Evolutionary conservation across 1,140 invertebrate species (phyloP), one percentile per base, ranked within the genome.

Genomic region (Drosophila takahashii): DNA sequence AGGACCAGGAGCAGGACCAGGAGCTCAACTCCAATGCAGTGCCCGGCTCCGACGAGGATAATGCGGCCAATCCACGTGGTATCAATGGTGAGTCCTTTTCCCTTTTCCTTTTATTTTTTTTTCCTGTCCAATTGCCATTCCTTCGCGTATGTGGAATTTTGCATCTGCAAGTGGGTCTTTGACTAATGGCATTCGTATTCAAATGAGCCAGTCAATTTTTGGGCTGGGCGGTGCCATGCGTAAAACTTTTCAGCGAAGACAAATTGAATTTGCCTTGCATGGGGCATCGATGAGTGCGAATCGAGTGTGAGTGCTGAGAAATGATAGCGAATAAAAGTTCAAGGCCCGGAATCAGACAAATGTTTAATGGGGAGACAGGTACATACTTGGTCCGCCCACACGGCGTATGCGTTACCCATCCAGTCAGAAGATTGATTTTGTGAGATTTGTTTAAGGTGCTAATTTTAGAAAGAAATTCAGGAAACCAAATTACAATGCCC

Each of bases 131-230:
- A 22, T 18, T 45, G 22, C 22, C 51, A 47, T 50, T 26, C 4
- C n/a, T 22, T 41, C 45, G 16, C 62, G 44, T 54, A 56, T 77
- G 79, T 60, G 53, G 71, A 77, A 83, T 78, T 83, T 67, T 56
- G 56, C 44, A 50, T 78, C 34, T 9, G 56, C 3, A 8, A 39
- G 56, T 54, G 57, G 27, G 26, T 34, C 57, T 57, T 50, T 77
- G 65, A 78, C 83, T 87, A 86, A 86, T 87, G 79, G 70, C 59
- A 86, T 70, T 87, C 59, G 50, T 73, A 89, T 86, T 87, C 61
- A 86, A 86, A 86, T 86, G 79, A 79, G 59, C 47, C 45, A 56
- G 42, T 52, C 36, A 34, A 44, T 16, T 51, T 22, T 32, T 8
- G 29, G 32, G 13, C 29, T 22, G 34, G 29, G 18, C 16, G 47